Evolutionary conservation across 2,797 vertebrate species (phyloP).

Genomic region (Rachycentron canadum): DNA sequence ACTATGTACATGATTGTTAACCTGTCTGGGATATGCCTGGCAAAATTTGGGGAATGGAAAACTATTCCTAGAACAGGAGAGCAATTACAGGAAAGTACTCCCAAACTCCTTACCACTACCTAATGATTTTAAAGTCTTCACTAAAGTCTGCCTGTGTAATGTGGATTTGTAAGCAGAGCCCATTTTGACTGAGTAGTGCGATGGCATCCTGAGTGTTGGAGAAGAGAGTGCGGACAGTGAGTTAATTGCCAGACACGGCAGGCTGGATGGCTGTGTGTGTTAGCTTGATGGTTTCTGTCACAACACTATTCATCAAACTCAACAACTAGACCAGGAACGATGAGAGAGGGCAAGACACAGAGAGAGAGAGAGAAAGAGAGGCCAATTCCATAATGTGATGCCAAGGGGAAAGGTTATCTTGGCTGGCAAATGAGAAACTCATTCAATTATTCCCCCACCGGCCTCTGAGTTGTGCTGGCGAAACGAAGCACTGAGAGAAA

Average conservation of each 20-base stretch:
- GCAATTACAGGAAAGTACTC: constrained; percentile 55
- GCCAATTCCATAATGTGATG: constrained; percentile 56
- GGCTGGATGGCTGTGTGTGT: constrained; percentile 50
- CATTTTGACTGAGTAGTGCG: constrained; percentile 10
- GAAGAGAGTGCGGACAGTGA: constrained; percentile 57
- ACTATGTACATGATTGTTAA: constrained; percentile 63
- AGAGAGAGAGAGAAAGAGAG: constrained; percentile 15
- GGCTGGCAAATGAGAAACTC: constrained; percentile 66
- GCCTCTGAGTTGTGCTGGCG: constrained; percentile 21
- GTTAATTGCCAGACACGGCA: constrained; percentile 67
- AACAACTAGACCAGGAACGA: constrained; percentile 40
- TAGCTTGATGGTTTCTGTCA: constrained; percentile 74
- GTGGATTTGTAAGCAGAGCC: constrained; percentile 28
- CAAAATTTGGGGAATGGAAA: constrained; percentile 52
- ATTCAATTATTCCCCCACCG: constrained; percentile 52
- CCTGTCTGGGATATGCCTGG: constrained; percentile 54
- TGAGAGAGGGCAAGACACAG: constrained; percentile 19
- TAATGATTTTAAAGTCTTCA: constrained; percentile 60
- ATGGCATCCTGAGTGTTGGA: constrained; percentile 28
- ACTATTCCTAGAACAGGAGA: constrained; percentile 55
- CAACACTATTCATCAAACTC: constrained; percentile 79
- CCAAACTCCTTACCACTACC: constrained; percentile 36
- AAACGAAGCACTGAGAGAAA: constrained; percentile 33
- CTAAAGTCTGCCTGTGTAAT: constrained; percentile 22
- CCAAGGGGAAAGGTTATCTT: constrained; percentile 60